Evolutionary conservation across 2,797 vertebrate species (phyloP), one percentile per base, ranked within the genome.

Genomic region (Siniperca obscura): DNA sequence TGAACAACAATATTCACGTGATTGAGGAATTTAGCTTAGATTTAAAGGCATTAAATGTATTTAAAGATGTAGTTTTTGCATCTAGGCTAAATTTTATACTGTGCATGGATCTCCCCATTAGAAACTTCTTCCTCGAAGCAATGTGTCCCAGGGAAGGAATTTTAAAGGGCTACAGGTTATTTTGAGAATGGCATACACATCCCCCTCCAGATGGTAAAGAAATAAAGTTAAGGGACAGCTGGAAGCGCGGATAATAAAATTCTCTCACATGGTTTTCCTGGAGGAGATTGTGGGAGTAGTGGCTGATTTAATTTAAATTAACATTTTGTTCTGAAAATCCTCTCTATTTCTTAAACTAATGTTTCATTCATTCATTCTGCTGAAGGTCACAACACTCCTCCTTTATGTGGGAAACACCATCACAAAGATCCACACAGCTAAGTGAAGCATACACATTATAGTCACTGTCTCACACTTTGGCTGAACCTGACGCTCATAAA

Each of bases 171-270:
- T 66, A 65, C 53, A 60, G 68, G 78, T 84, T 87, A 89, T 90
- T 82, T 86, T 85, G 61, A 87, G 66, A 74, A 66, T 77, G 80
- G 71, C 67, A 74, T 40, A 70, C 57, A 59, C 73, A 25, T 61
- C 52, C 21, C n/a, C 11, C 34, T 76, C 83, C 85, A 91, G 83
- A 91, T 91, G 87, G 87, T 59, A n/a, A 87, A 86, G 87, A 87
- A 76, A 89, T 86, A 78, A 79, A 91, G 86, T 84, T 66, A 66
- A 62, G 36, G 70, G 77, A 80, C 78, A 84, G 88, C 88, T 84
- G 82, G 76, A 69, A 82, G 76, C 9, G 10, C 2, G 14, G 61
- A 78, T 84, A 76, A 90, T 83, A 81, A 74, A 85, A 84, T 77
- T 84, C 44, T 52, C 56, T 85, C 84, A 62, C 25, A 36, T 84